phyloP scores from a whole-genome alignment of 1,140 invertebrate genomes.

The Hypothenemus hampei region DNA sequence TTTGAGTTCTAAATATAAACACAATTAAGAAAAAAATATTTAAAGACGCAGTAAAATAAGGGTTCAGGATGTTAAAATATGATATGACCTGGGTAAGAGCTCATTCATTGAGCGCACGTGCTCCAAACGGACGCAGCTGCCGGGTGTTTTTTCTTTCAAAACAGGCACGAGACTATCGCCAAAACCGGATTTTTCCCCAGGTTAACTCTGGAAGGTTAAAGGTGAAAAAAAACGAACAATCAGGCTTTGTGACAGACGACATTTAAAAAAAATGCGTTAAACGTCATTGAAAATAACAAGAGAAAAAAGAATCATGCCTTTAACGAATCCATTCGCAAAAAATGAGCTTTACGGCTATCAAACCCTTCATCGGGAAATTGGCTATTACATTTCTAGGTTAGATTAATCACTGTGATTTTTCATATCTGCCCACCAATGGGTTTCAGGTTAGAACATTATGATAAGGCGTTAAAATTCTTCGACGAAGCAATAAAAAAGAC shows the following conservation, averaged over 20 bases:
- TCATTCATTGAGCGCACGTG: conserved; percentile 4
- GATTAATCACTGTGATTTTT: neutral
- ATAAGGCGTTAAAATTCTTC: conserved; percentile 41
- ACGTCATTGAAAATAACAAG: neutral
- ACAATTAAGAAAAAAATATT: too few relatives aligned
- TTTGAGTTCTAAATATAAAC: too few relatives aligned
- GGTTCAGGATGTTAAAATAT: conserved; percentile 1
- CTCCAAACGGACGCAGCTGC: conserved; percentile 4
- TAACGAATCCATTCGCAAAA: conserved; percentile 31
- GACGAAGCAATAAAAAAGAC: conserved; percentile 48
- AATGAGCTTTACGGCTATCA: conserved; percentile 49
- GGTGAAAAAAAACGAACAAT: neutral
- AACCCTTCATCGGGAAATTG: conserved; percentile 50
- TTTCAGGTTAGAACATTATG: conserved; percentile 29
- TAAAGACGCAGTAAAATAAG: too few relatives aligned
- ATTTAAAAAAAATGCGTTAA: neutral
- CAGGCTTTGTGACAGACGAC: neutral
- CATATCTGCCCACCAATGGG: neutral
- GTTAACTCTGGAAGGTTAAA: conserved; percentile 1
- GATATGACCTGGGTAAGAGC: neutral
- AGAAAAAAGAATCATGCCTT: neutral
- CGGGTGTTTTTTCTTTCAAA: neutral
- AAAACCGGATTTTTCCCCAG: conserved; percentile 5
- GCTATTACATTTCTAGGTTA: conserved; percentile 46
- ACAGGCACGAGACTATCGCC: conserved; percentile 6